Evolutionary conservation across 2,888 invertebrate genomes (phyloP), one percentile per base, ranked within the genome.

Genomic region (Urechis unicinctus): DNA sequence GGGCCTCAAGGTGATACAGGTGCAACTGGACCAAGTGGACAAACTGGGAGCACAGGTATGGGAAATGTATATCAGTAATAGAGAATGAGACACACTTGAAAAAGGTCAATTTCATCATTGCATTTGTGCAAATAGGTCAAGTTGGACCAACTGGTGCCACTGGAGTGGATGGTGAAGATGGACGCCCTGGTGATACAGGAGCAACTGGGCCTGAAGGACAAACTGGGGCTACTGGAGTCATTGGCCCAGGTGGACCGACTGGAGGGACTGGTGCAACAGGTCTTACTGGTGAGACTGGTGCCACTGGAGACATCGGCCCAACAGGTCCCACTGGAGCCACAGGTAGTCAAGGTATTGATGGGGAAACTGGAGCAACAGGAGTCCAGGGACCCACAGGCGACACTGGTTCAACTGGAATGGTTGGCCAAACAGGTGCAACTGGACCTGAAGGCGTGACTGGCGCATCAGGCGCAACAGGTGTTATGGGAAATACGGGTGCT

Each of bases 391-490:
- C 25, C 3, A 17, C 49, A 30, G 60, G 60, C 2, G 42, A 46
- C 24, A 43, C 49, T 22, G 64, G 62, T 13, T 13, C 46, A 24
- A 24, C 55, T 25, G 57, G 57, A n/a, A 29, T 44, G 3, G 29
- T 36, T 44, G 57, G 57, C 31, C 26, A n/a, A n/a, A 46, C 44
- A 6, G 57, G 57, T 13, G 21, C 41, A 5, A 50, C 50, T 25
- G 57, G 57, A 30, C 21, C 41, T 22, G 26, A 28, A 6, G 29
- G 49, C 21, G 9, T 25, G 5, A 28, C 21, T 17, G 49, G 49
- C 17, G 17, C 17, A 9, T 24, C 48, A 25, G 54, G 54, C 13
- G 21, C 21, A 6, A 26, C 29, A 24, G 54, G 54, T 3, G 28
- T 25, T 17, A 36, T 17, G 9, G 36, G 36, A 36, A 17, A 9